Conservation (phyloP, 1,140 invertebrate species). For the Euura lappo region DNA sequence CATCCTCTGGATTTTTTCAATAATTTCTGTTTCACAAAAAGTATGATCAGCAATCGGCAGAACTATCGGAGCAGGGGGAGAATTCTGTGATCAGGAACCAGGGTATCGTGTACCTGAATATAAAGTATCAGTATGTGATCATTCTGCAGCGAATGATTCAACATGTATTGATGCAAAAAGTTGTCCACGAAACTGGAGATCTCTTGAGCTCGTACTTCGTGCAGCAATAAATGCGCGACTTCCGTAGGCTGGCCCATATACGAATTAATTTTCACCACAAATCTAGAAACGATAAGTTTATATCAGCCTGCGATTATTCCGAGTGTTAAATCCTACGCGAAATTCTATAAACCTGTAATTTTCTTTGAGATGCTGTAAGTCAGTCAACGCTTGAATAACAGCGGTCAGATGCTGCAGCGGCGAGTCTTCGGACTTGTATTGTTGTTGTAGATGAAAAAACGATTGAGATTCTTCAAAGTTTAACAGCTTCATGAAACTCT, state of each 20-base stretch:
- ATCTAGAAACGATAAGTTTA: conserved; percentile 28
- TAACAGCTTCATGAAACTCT: conserved; percentile 39
- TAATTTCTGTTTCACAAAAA: conserved; percentile 32
- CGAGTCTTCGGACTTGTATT: conserved; percentile 34
- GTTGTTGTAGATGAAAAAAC: conserved; percentile 29
- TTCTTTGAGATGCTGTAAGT: conserved; percentile 42
- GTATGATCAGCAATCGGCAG: background rate
- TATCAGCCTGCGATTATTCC: background rate
- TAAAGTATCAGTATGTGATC: conserved; percentile 43
- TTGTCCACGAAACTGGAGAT: conserved; percentile 38
- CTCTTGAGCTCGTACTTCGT: conserved; percentile 40
- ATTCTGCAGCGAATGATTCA: conserved; percentile 44
- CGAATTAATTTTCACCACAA: conserved; percentile 39
- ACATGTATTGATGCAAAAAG: conserved; percentile 47
- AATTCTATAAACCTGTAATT: conserved; percentile 38
- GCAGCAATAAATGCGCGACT: conserved; percentile 40
- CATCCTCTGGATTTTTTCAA: conserved; percentile 42
- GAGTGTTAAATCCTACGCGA: conserved; percentile 4
- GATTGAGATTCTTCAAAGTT: conserved; percentile 33
- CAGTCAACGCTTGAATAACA: conserved; percentile 39
- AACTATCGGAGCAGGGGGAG: background rate
- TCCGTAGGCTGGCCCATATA: conserved; percentile 42
- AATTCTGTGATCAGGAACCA: background rate
- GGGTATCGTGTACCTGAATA: conserved; percentile 33
- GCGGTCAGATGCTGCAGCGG: conserved; percentile 32